A percentile compares a stretch with the other conserved stretches of the same genome.
These are phyloP conservation scores for Protonemura montana DNA, from an alignment of 2,888 invertebrate genomes.

Conservation along the genomic window DNA sequence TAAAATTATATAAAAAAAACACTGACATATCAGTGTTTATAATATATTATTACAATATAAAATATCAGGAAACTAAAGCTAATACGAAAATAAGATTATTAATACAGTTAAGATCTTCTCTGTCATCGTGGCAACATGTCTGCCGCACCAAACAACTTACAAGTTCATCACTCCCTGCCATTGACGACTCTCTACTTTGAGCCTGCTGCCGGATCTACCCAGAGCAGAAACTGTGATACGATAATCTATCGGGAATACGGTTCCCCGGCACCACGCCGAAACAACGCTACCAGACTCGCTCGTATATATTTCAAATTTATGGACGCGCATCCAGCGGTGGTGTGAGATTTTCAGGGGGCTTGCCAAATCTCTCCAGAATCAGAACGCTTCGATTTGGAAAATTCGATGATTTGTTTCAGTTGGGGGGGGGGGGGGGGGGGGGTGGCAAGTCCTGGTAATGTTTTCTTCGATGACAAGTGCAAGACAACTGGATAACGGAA, in stretches of 20 bases:
- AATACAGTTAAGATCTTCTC: no score
- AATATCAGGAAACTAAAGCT: no score
- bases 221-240: not conserved
- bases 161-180: not conserved
- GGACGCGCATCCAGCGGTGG: not conserved
- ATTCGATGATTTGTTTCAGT: not conserved
- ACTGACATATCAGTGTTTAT: no score
- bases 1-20: no score
- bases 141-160: no score
- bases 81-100: no score
- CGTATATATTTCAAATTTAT: not conserved
- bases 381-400: constrained; percentile 12
- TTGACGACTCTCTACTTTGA: not conserved
- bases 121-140: no score
- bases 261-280: not conserved
- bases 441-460: not conserved
- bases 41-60: no score
- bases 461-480: not conserved
- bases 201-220: not conserved
- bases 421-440: not conserved
- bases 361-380: not conserved
- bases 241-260: constrained; percentile 31
- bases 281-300: not conserved
- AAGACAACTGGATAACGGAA: no score
- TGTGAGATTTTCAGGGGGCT: not conserved